phyloP scores from a whole-genome alignment of 2,113 vertebrate genomes.

The Narcine bancroftii region DNA sequence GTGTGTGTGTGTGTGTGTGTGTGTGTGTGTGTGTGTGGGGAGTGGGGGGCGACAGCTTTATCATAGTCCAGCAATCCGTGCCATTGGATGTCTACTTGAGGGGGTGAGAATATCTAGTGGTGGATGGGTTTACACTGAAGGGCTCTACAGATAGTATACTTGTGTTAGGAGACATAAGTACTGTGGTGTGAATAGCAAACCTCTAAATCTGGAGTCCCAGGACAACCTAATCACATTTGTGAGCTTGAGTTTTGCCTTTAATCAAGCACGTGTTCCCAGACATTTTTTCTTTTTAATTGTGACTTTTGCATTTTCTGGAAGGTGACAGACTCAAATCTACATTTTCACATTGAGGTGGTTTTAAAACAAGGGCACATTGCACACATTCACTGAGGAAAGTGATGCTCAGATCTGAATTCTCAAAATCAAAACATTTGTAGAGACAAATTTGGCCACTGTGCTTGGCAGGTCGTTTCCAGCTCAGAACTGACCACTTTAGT shows the following conservation, averaged over 20 bases:
- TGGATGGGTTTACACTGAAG: neutral
- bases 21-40: too few species aligned
- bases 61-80: neutral
- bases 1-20: too few species aligned
- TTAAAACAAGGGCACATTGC: neutral
- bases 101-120: too few species aligned
- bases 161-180: neutral
- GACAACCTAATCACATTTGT: neutral
- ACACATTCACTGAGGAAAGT: neutral
- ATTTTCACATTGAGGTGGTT: neutral
- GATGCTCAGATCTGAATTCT: neutral
- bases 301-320: neutral
- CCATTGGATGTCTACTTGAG: neutral
- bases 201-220: too few species aligned
- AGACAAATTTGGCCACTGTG: too few species aligned
- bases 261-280: neutral
- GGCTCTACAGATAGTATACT: neutral
- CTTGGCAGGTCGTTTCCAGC: neutral
- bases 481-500: neutral
- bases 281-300: neutral
- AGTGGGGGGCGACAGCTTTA: too few species aligned
- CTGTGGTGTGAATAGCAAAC: neutral
- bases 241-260: neutral
- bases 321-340: neutral
- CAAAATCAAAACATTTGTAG: too few species aligned